A percentile compares a stretch with the other conserved stretches of the same genome.
These are phyloP conservation scores for Scolopax mira DNA, from an alignment of 2,113 vertebrate species.

Conservation along the genomic window DNA sequence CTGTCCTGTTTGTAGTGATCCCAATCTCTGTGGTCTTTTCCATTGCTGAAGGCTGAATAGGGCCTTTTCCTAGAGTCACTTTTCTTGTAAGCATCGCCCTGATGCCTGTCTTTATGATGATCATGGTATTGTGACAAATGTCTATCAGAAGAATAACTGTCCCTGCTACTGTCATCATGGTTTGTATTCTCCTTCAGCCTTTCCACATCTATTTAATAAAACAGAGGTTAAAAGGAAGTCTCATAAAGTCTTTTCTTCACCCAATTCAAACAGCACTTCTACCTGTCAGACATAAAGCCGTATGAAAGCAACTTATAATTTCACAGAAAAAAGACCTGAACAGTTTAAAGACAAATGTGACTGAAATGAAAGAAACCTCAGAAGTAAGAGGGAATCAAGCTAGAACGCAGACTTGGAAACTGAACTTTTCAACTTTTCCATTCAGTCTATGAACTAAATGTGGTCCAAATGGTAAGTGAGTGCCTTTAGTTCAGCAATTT, in stretches of 20 bases:
- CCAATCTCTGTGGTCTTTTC: constrained; percentile 94
- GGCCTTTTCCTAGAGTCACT: constrained; percentile 87
- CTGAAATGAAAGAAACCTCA: not conserved
- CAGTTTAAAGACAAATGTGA: not conserved
- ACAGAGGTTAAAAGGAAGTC: not conserved
- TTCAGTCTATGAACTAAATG: not conserved
- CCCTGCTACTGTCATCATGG: constrained; percentile 95
- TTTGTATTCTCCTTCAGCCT: constrained; percentile 89
- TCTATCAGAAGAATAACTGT: constrained; percentile 94
- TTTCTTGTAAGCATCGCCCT: constrained; percentile 87
- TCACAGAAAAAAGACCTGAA: not conserved
- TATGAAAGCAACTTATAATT: not conserved
- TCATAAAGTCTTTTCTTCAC: not conserved
- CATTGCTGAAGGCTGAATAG: constrained; percentile 92
- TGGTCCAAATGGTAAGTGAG: not conserved
- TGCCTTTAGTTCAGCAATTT: not conserved
- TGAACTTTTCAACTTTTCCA: not conserved
- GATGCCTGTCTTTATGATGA: constrained; percentile 88
- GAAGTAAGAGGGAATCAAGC: not conserved
- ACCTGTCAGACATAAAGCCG: not conserved
- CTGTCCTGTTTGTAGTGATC: constrained; percentile 91
- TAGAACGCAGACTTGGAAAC: not conserved
- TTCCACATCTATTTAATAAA: constrained; percentile 83
- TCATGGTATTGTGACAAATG: constrained; percentile 84
- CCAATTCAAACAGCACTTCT: not conserved